phyloP scores from a whole-genome alignment of 23 tunicate genomes.

The Styela clava region DNA sequence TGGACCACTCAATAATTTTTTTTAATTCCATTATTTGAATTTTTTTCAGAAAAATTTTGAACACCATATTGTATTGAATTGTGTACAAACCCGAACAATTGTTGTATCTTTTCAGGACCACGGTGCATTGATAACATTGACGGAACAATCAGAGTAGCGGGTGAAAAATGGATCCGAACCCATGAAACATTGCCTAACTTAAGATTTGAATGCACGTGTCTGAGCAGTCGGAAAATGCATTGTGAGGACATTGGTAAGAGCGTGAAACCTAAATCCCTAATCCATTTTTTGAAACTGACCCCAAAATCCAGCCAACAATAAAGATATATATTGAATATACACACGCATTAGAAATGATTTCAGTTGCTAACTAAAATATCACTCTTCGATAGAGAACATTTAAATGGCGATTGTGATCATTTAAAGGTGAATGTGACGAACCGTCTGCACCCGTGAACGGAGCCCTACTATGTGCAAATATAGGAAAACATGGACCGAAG shows the following conservation, averaged over 20 bases:
- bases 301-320: too few species aligned
- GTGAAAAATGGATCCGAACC: slow-evolving; percentile 64
- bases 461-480: slow-evolving; percentile 66
- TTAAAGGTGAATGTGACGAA: slow-evolving; percentile 66
- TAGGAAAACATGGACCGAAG: slow-evolving; percentile 36
- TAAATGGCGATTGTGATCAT: too few species aligned
- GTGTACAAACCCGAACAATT: too few species aligned
- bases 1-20: too few species aligned
- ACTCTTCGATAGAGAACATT: too few species aligned
- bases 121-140: slow-evolving; percentile 28
- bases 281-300: not conserved
- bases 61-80: too few species aligned
- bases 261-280: too few species aligned
- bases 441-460: slow-evolving; percentile 81
- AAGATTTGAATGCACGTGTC: slow-evolving; percentile 56
- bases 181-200: slow-evolving; percentile 63
- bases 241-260: slow-evolving; percentile 40
- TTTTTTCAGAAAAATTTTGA: too few species aligned
- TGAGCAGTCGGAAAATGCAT: slow-evolving; percentile 26
- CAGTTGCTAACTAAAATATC: slow-evolving; percentile 7
- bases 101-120: slow-evolving; percentile 10
- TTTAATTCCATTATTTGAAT: too few species aligned
- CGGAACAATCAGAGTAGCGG: slow-evolving; percentile 54
- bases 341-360: not conserved
- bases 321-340: too few species aligned